Base-by-base conservation (phyloP, 2,888 invertebrate species). In the Aplocera efformata region DNA sequence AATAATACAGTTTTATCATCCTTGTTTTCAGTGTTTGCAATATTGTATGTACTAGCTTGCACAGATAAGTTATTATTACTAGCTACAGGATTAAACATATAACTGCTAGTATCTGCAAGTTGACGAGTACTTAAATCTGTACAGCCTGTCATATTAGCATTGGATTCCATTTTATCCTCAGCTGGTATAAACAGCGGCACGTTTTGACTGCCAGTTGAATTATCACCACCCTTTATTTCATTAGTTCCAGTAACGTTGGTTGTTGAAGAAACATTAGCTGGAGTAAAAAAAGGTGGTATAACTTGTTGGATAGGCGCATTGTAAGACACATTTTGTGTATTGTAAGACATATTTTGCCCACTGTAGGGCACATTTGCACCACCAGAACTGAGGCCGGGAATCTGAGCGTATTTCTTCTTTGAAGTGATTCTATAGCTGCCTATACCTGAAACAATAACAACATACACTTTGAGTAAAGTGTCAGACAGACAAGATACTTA, bases 391-490 rank as follows among this genome's bases (percentile, higher is more conserved):
- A 95, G 68, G 0, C 95, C 94, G 0, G 95, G 95, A 58, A 94
- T 92, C 60, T 92, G 94, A 0, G 95, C 95, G 72, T 96, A 95
- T 61, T 94, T 92, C 67, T 93, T 92, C 56, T 90, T 90, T 3
- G 91, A 91, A 0, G 92, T 84, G 38, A 94, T 89, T 22, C 95
- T 88, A 72, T 92, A 95, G 25, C 86, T 90, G 54, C 91, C 72
- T 49, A 68, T 54, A 65, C 83, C 88, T 88, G 86, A 1, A 86
- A 83, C 63, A 71, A 71, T 27, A 24, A 9, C 3, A 26, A 29
- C 31, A 30, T 39, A 2, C 13, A 17, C 2, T 17, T 17, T 17
- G 2, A 17, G 13, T 17, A 17, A 17, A 17, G 5, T 17, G 13
- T 5, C 5, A 17, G 5, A 3, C 5, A 3, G 13, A 17, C n/a